Conservation (phyloP, 2,888 invertebrate genomes). For the Plebejus anna region DNA sequence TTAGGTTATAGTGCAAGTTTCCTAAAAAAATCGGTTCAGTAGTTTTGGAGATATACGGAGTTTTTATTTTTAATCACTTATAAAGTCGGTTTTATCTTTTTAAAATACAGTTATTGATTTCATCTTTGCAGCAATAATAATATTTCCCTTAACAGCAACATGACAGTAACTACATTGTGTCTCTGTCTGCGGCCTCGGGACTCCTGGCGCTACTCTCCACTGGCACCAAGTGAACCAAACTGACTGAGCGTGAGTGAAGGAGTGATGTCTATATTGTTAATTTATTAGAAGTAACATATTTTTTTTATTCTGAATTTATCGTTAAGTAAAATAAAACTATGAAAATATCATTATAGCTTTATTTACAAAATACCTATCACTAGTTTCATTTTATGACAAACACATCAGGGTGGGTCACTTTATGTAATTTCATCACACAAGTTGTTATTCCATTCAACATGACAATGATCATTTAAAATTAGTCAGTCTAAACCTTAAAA, state of each 20-base stretch:
- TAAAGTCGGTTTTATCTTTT: too few relatives aligned
- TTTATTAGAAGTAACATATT: slow-evolving; percentile 29
- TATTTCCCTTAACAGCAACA: slow-evolving; percentile 37
- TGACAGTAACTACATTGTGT: slow-evolving; percentile 92
- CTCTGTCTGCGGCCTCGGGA: slow-evolving; percentile 93
- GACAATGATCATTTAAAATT: neutral
- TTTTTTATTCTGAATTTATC: slow-evolving; percentile 27
- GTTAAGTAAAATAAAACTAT: slow-evolving; percentile 28
- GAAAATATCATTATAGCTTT: slow-evolving; percentile 20
- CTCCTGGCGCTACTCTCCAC: slow-evolving; percentile 97
- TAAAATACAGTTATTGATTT: neutral
- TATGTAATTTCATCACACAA: slow-evolving; percentile 21
- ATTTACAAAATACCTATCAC: slow-evolving; percentile 18
- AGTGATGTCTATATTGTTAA: slow-evolving; percentile 41
- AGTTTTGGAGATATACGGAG: too few relatives aligned
- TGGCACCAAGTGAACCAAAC: slow-evolving; percentile 83
- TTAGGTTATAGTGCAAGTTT: too few relatives aligned
- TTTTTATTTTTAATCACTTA: too few relatives aligned
- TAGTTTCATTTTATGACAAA: slow-evolving; percentile 12
- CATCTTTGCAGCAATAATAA: neutral
- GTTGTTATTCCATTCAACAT: neutral
- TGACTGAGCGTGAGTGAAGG: slow-evolving; percentile 35
- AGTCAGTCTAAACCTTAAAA: slow-evolving; percentile 6
- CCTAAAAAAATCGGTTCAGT: too few relatives aligned
- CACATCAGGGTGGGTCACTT: slow-evolving; percentile 24